A percentile compares a stretch with the other conserved stretches of the same genome.
These are phyloP conservation scores for Microctonus brassicae DNA, from an alignment of 2,888 invertebrate species.

Conservation along the genomic window DNA sequence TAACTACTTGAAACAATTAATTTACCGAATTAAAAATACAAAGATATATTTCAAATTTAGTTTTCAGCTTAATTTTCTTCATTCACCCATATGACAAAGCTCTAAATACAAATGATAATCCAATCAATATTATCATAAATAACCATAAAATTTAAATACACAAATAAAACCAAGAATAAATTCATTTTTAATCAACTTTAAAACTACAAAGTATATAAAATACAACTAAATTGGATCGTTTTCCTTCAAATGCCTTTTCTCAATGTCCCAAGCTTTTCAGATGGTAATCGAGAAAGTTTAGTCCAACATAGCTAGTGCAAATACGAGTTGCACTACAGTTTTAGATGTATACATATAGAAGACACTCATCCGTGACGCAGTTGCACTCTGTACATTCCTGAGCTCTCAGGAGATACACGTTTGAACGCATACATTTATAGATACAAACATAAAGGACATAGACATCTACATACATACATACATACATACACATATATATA, in stretches of 20 bases:
- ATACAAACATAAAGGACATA: constrained; percentile 7
- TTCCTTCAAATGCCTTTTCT: constrained; percentile 24
- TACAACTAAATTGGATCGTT: too few species aligned
- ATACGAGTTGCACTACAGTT: constrained; percentile 30
- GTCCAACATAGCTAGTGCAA: constrained; percentile 25
- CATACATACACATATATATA: constrained; percentile 21
- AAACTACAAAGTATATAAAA: too few species aligned
- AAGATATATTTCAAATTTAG: too few species aligned
- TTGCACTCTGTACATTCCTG: constrained; percentile 36
- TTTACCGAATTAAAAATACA: too few species aligned
- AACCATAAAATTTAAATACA: too few species aligned
- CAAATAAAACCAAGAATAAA: too few species aligned
- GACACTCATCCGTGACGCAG: constrained; percentile 38
- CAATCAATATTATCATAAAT: too few species aligned
- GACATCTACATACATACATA: constrained; percentile 14
- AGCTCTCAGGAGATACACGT: constrained; percentile 31
- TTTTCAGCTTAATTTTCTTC: too few species aligned
- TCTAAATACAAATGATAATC: too few species aligned
- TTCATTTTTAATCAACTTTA: too few species aligned
- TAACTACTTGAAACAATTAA: too few species aligned
- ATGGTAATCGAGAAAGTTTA: constrained; percentile 34
- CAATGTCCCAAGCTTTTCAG: constrained; percentile 24
- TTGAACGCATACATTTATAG: constrained; percentile 17
- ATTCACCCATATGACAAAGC: too few species aligned
- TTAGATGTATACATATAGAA: constrained; percentile 12